phyloP scores from a whole-genome alignment of 2,113 vertebrate genomes.

The Spea bombifrons region DNA sequence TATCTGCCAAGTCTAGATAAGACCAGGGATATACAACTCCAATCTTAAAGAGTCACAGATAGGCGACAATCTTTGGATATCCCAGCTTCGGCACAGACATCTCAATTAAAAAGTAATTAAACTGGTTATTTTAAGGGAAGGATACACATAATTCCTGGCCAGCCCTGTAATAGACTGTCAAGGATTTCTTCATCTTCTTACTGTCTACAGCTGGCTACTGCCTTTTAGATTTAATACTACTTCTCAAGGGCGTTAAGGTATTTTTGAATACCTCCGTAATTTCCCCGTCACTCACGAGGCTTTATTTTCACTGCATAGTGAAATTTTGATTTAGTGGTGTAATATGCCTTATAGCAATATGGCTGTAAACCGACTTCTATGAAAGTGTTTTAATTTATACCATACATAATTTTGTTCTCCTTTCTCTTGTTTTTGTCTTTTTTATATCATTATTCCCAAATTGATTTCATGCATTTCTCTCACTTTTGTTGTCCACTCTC shows the following conservation, averaged over 20 bases:
- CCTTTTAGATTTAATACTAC: too few species aligned
- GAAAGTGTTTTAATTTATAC: background rate
- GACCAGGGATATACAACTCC: too few species aligned
- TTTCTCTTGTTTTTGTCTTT: background rate
- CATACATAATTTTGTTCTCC: background rate
- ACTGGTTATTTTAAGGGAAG: too few species aligned
- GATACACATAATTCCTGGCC: too few species aligned
- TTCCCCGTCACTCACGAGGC: background rate
- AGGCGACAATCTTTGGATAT: too few species aligned
- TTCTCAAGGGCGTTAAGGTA: background rate
- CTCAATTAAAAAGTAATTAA: too few species aligned
- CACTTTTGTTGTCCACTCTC: background rate
- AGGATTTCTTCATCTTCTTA: too few species aligned
- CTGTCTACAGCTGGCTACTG: too few species aligned
- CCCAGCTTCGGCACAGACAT: too few species aligned
- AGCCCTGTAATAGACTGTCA: too few species aligned
- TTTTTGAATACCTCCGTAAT: background rate
- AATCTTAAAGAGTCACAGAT: too few species aligned
- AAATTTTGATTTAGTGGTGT: background rate
- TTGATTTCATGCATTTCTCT: constrained; percentile 5
- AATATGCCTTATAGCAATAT: background rate
- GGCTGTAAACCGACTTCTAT: background rate
- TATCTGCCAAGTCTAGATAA: too few species aligned
- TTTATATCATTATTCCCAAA: background rate
- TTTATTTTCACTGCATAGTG: background rate